phyloP scores from a whole-genome alignment of 2,797 vertebrate genomes.

The Melanitta fusca region DNA sequence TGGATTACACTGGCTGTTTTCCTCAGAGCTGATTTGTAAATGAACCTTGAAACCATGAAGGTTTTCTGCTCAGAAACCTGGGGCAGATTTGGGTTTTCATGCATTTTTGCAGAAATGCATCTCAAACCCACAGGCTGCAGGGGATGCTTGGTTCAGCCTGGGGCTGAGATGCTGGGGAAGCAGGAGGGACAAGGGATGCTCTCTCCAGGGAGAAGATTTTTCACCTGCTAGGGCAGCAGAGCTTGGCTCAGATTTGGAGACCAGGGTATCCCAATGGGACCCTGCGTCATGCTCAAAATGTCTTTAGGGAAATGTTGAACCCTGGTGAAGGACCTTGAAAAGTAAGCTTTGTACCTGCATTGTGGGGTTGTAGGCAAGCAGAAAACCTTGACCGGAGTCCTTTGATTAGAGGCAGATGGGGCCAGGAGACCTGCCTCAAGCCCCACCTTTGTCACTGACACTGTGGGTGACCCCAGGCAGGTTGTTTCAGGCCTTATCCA shows the following conservation, averaged over 20 bases:
- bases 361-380: not conserved
- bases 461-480: not conserved
- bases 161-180: not conserved
- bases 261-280: not conserved
- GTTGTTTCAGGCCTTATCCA: not conserved
- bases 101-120: not conserved
- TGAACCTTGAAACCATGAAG: not conserved
- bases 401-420: not conserved
- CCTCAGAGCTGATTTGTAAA: not conserved
- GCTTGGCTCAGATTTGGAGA: not conserved
- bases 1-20: not conserved
- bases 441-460: not conserved
- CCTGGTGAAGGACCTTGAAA: not conserved
- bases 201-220: not conserved
- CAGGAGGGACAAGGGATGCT: not conserved
- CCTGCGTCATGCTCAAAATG: not conserved
- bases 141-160: not conserved
- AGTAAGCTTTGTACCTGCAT: not conserved
- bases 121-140: not conserved
- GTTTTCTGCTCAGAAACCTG: not conserved
- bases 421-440: not conserved
- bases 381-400: not conserved
- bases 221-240: not conserved
- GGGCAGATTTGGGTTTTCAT: not conserved
- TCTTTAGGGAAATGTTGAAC: not conserved